Percentiles rank a stretch among this genome's conserved stretches.
phyloP scores from a whole-genome alignment of 37 sponge, comb jelly and placozoan species.

The Chondrosia reniformis region DNA sequence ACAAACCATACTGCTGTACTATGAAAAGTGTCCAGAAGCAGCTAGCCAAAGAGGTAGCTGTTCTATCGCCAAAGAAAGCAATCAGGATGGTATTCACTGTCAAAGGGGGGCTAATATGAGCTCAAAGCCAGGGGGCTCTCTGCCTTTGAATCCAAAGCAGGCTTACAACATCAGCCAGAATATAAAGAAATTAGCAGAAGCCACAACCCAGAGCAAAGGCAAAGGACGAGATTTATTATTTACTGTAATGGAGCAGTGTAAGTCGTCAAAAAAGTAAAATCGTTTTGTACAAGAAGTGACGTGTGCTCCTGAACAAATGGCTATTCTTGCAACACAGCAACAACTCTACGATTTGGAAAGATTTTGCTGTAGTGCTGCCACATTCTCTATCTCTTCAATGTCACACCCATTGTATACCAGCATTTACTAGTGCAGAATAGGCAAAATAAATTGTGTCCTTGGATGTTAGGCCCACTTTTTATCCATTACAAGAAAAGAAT shows the following conservation, averaged over 20 bases:
- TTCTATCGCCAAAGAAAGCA: slow-evolving; percentile 16
- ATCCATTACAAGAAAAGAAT: slow-evolving; percentile 5
- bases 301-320: slow-evolving; percentile 19
- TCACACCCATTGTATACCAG: neutral
- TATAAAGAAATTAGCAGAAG: slow-evolving; percentile 1
- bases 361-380: neutral
- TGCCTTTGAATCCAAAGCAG: slow-evolving; percentile 10
- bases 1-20: slow-evolving; percentile 1
- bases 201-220: neutral
- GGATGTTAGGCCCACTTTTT: slow-evolving; percentile 3
- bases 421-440: neutral
- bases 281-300: slow-evolving; percentile 16
- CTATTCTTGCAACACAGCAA: slow-evolving; percentile 11
- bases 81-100: neutral
- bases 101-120: slow-evolving; percentile 21
- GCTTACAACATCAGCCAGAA: slow-evolving; percentile 29
- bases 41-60: neutral
- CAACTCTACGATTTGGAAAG: slow-evolving; percentile 12
- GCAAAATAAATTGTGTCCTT: no score
- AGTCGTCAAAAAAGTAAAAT: neutral
- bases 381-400: slow-evolving; percentile 8
- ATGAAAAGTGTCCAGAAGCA: slow-evolving; percentile 23
- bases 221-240: slow-evolving; percentile 10
- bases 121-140: slow-evolving; percentile 15
- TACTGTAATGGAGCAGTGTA: slow-evolving; percentile 4